Base-by-base conservation (phyloP, 2,888 invertebrate genomes). In the Carcina quercana region DNA sequence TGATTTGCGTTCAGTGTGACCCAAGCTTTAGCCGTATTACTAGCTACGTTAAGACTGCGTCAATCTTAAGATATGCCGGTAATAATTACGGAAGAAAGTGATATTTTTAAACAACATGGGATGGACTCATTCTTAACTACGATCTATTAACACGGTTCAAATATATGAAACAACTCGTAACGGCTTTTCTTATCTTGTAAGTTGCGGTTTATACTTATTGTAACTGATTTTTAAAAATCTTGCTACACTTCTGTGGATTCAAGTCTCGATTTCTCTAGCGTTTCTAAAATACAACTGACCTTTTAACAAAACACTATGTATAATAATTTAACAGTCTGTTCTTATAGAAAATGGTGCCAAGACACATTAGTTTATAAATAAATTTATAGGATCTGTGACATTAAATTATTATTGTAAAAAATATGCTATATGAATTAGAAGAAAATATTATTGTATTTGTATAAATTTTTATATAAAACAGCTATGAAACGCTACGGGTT, bases 401-500 rank as follows among this genome's bases (percentile, higher is more conserved):
- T 17, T 17, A 25, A 13, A 54, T 53, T 54, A 54, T 53, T 54
- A 52, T 52, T 58, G 42, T 59, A 49, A 45, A 47, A 45, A 47
- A 49, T 11, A 12, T 24, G 11, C 6, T 11, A 37, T 43, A 60
- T 50, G 46, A 47, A 56, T 62, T 68, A 63, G 59, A 58, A n/a
- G n/a, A 54, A 66, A 70, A 56, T 66, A 67, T 63, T 67, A 62
- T 58, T 56, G 57, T 65, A 68, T 71, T 72, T 74, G 69, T 74
- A 69, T 71, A 73, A 65, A 72, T 71, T 75, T 73, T n/a, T n/a
- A n/a, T 78, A 70, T 70, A 74, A 71, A 70, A 62, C 75, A 74
- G 71, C 76, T 76, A 76, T 79, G 79, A 83, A 82, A 82, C 80
- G 80, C 83, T 83, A 83, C 82, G 83, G 82, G 82, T 83, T 80